Base-by-base conservation (phyloP, 2,888 invertebrate species). In the Drosophila stalkeri region DNA sequence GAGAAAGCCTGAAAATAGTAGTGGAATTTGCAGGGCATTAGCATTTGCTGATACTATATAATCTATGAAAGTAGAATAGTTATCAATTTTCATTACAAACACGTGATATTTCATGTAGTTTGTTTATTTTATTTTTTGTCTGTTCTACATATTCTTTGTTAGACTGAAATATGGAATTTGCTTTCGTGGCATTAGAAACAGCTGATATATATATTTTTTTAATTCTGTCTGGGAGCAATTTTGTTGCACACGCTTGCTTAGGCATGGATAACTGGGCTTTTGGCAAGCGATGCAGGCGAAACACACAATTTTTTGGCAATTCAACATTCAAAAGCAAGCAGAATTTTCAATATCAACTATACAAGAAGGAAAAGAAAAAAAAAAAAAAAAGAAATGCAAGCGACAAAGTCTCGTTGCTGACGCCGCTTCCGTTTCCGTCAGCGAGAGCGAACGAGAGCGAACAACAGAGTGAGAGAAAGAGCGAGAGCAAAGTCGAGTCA, bases 341-440 rank as follows among this genome's bases (percentile, higher is more conserved):
- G 56, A 55, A 65, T 74, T 77, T 79, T 77, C 71, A 80, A 78
- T 78, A 80, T 64, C 71, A 66, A 52, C 43, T 27, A 49, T 43
- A 39, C 33, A 47, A 49, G 52, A 41, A 62, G 44, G 39, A 51
- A 56, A 51, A 54, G 39, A 16, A 27, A 61, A 55, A 51, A 56
- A 51, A 54, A 35, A 16, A 27, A 61, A 55, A 52, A 27, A 35
- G 41, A 65, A 77, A 65, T 64, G 66, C 60, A 54, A 65, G 67
- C 77, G 60, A 68, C 77, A 72, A 76, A 76, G 81, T 64, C 61
- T 64, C 47, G 80, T 14, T 62, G 74, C 72, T 62, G 72, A 57
- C 43, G 75, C 55, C 60, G 75, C 60, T 78, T 78, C 77, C 78
- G 78, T 80, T 78, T 80, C 81, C 78, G 72, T 35, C 57, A 41